A percentile compares a stretch with the other conserved stretches of the same genome.
Conservation (phyloP, 2,888 invertebrate genomes). For the Rhingia campestris region DNA sequence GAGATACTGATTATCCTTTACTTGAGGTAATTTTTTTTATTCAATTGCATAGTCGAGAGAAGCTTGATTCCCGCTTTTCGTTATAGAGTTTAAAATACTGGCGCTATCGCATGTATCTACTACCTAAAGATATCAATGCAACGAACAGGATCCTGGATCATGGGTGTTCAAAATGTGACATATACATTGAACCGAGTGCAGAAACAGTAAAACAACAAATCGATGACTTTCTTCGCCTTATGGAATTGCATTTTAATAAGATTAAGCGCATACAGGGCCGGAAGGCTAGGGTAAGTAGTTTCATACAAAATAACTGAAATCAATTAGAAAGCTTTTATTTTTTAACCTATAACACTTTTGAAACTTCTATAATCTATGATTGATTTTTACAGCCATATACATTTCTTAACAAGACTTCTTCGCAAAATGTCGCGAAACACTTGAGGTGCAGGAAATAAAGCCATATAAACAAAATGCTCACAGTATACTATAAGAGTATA, state of each 20-base stretch:
- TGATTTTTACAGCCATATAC: conserved; percentile 59
- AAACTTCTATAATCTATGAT: conserved; percentile 45
- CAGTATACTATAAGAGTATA: no score
- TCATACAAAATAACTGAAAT: conserved; percentile 1
- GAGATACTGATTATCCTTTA: conserved; percentile 94
- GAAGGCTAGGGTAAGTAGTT: conserved; percentile 89
- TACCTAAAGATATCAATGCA: conserved; percentile 91
- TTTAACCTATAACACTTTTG: conserved; percentile 53
- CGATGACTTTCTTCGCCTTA: conserved; percentile 91
- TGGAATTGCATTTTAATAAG: conserved; percentile 94
- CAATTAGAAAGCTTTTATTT: conserved; percentile 14
- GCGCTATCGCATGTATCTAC: conserved; percentile 94
- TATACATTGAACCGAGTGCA: conserved; percentile 86
- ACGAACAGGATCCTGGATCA: conserved; percentile 91
- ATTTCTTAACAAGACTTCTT: conserved; percentile 26
- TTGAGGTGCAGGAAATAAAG: neutral
- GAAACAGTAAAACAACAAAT: conserved; percentile 86
- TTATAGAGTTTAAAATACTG: conserved; percentile 92
- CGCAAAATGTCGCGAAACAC: conserved; percentile 23
- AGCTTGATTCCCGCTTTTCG: neutral
- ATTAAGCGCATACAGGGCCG: conserved; percentile 90
- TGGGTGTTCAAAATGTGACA: conserved; percentile 89
- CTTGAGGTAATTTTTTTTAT: conserved; percentile 87
- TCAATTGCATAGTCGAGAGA: neutral
- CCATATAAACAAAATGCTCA: no score